A percentile compares a stretch with the other conserved stretches of the same genome.
Conservation (phyloP, 2,113 vertebrate species). For the Steatornis caripensis region DNA sequence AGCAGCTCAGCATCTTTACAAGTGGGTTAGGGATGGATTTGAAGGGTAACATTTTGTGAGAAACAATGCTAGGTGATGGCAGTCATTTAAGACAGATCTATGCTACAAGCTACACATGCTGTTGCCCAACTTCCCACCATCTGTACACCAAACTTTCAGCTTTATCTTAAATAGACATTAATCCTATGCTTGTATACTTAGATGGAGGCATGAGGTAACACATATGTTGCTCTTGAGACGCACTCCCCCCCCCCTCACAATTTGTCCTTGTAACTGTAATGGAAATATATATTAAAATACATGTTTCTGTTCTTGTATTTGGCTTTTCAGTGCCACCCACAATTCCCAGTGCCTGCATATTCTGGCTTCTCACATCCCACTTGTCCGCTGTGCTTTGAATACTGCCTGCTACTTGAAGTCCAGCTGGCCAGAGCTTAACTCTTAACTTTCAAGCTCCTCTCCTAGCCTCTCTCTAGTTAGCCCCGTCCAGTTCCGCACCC, state of each 20-base stretch:
- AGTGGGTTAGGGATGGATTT: not conserved
- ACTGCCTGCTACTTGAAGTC: not conserved
- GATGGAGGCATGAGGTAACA: slow-evolving; percentile 18
- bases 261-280: slow-evolving; percentile 10
- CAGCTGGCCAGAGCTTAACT: slow-evolving; percentile 3
- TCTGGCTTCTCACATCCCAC: slow-evolving; percentile 54
- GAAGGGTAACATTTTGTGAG: not conserved
- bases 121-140: slow-evolving; percentile 30
- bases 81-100: not conserved
- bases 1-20: not conserved
- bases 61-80: not conserved
- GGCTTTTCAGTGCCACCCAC: slow-evolving; percentile 39
- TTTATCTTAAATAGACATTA: not conserved
- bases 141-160: not conserved
- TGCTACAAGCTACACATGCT: not conserved
- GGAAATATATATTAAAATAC: not conserved
- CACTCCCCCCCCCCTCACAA: not conserved
- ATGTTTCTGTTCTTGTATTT: not conserved
- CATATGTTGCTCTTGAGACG: slow-evolving; percentile 14
- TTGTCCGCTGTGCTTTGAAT: not conserved
- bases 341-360: slow-evolving; percentile 2
- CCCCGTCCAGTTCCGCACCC: not conserved
- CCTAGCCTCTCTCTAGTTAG: not conserved
- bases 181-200: not conserved
- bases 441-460: not conserved